Base-by-base conservation (phyloP, 2,797 vertebrate genomes). In the Benthosema pterotum region DNA sequence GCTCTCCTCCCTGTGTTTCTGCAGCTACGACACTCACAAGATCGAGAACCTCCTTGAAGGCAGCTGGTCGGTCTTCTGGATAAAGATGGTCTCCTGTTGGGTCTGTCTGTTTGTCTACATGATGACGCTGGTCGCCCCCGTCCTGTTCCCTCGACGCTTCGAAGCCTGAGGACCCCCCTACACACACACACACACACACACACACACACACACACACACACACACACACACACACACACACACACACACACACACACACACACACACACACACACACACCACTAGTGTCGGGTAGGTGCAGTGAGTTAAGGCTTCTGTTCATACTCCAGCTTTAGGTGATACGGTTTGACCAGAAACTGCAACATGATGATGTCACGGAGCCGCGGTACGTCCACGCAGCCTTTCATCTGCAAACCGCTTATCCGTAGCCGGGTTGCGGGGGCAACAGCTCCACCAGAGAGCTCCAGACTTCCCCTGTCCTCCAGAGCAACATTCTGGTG, bases 71-170 rank as follows among this genome's bases (percentile, higher is more conserved):
- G 94, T 95, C 72, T 98, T 96, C 92, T 99, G 97, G 98, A 93
- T 98, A 83, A 99, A 99, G 91, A 97, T 98, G 95, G 93, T 67
- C 0, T 99, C 96, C 63, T 97, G 95, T 67, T 99, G 98, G 98
- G 71, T 96, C 51, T 99, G 97, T 70, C 92, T 99, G 45, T 11
- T 93, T 42, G 62, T 99, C 42, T 99, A 98, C 82, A 87, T 96
- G 74, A 90, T 91, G 84, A 98, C 97, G 42, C 94, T 99, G 38
- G 5, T 94, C 1, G 95, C 94, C 7, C 97, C 98, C 2, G 91
- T 99, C 70, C 91, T 97, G 79, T 96, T 94, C 66, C 92, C 96
- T 19, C 89, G 93, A 57, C 95, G 95, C 63, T 98, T 96, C 77
- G 90, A 87, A 3, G 96, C 96, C 72, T 99, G 95, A 68, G 42